Evolutionary conservation across 2,113 vertebrate species (phyloP), one percentile per base, ranked within the genome.

Genomic region (Promerops cafer): DNA sequence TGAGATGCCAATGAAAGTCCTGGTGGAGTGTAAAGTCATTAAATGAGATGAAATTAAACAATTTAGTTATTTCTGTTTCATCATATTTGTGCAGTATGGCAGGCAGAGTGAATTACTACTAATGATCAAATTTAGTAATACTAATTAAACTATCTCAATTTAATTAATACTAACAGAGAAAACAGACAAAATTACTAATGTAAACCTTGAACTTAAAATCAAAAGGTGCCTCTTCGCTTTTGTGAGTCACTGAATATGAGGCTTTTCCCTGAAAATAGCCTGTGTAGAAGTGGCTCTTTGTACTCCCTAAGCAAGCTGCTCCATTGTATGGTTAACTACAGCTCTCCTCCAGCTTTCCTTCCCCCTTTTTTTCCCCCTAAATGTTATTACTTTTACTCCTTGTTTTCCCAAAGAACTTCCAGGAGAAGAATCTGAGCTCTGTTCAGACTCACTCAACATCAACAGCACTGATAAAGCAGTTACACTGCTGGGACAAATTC

Each of bases 191-290:
- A 97, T 97, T 97, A 89, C 97, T 92, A 95, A 93, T 95, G 96
- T 96, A 97, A 98, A 98, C 96, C 94, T 93, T 97, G 97, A 98
- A 97, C 97, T 97, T 95, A 94, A 98, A 98, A 96, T 92, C 94
- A 96, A 95, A 97, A 97, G 94, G 97, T 93, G 95, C 87, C 76
- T 94, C 92, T 64, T 81, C 0, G 40, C 95, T 90, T 96, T 95
- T 89, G 40, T 78, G 59, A 53, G 88, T 93, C 92, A 79, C 37
- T 69, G 91, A 84, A 91, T 87, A 53, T 52, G 70, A 76, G 42
- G 85, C 69, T 90, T 95, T 92, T 33, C 82, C 81, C 85, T 66
- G 94, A 60, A 95, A 96, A 97, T 3, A 87, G 82, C 42, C 66
- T 59, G 50, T 23, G 54, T 13, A 74, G 88, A 90, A 96, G 76